Evolutionary conservation across 2,888 invertebrate genomes (phyloP), one percentile per base, ranked within the genome.

Genomic region (Drosophila hamatofila): DNA sequence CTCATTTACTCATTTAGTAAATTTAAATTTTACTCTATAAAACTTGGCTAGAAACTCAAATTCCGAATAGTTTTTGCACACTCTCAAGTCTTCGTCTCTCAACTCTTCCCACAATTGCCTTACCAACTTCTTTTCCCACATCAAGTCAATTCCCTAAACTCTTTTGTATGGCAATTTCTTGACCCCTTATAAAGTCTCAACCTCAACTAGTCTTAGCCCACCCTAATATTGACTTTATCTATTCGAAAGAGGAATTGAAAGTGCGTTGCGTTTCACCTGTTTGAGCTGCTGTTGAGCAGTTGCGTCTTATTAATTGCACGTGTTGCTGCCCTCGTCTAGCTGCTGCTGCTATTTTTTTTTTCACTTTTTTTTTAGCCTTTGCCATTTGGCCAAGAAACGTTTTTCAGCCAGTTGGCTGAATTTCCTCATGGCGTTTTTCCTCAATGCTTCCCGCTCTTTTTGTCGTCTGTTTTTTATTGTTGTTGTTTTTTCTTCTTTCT

Each of bases 351-450:
- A 12, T 49, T 49, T 44, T 56, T 41, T 11, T 33, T 54, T 37
- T 52, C 27, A 44, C 33, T 39, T 39, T 41, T 68, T 61, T 59
- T 59, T 61, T 33, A 54, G 59, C 52, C 55, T 9, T 62, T 67
- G 78, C 68, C 77, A 78, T 72, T 78, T 78, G 81, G 78, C 68
- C 72, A 76, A 52, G 76, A 64, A 65, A 48, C 57, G 76, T 82
- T 79, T 80, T 79, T 76, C 69, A 78, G 63, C 55, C 64, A 54
- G 62, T 65, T 74, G 78, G 52, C 67, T 79, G 82, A 84, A 70
- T 81, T 84, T 84, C 85, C 82, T 85, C 78, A 69, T 75, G 75
- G 59, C 72, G 76, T 89, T 81, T 89, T 87, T 89, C 89, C 88
- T 83, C 65, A 74, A 72, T 64, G 72, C 61, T 85, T 90, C 89